Evolutionary conservation across 2,888 invertebrate genomes (phyloP), one percentile per base, ranked within the genome.

Genomic region (Morpho deidamia): DNA sequence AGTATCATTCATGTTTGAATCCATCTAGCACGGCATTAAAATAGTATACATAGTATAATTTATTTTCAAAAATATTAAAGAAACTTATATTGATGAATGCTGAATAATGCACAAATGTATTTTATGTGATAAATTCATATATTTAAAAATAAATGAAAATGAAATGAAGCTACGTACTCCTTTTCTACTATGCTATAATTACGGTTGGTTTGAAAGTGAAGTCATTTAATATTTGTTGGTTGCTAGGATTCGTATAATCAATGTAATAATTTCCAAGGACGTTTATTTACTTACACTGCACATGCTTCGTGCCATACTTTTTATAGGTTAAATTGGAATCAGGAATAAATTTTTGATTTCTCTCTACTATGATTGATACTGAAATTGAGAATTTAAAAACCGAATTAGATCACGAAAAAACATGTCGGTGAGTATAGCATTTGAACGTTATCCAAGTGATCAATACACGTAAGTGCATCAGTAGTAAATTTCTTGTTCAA

Each of bases 321-420:
- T 33, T 33, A n/a, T n/a, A 41, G 34, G 34, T 37, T 43, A 37
- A 41, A 39, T 7, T 43, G 35, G 34, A 32, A 40, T n/a, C 38
- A 32, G 7, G 40, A 49, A 11, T 33, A 52, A 11, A 23, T 9
- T 5, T 32, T 45, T 8, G 9, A 71, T n/a, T n/a, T n/a, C 39
- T 5, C 8, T 12, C 12, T 37, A 56, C 53, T 70, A 85, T 86
- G 83, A 81, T 78, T 63, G 89, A 90, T 56, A 81, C 70, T 70
- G 90, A 90, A 76, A 81, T 90, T 54, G 90, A 90, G 44, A 70
- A 63, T 61, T 71, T 90, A 56, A 90, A 81, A 77, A 77, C 66
- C 57, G 90, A 90, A 73, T 68, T 88, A 62, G 90, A 90, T 54
- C 85, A 87, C 60, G 90, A 90, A 71, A 90, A 83, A 66, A 75